Conservation (phyloP, 2,797 vertebrate species). For the Artibeus lituratus region DNA sequence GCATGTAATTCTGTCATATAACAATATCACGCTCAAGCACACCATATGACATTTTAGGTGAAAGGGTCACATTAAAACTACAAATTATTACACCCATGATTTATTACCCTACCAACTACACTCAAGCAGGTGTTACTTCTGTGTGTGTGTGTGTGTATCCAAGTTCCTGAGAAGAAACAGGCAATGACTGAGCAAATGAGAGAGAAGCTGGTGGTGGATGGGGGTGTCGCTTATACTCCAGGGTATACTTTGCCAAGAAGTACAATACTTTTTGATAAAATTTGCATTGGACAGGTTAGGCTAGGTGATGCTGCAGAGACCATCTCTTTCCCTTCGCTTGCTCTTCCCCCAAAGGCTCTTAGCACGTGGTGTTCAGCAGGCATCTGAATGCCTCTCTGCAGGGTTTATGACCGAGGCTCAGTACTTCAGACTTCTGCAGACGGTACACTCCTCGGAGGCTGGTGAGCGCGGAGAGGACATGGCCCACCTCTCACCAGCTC, state of each 20-base stretch:
- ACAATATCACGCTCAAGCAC: too few relatives aligned
- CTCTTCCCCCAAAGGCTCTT: background rate
- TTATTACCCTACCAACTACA: too few relatives aligned
- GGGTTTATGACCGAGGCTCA: background rate
- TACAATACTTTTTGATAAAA: background rate
- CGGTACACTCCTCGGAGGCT: background rate
- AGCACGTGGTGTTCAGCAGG: too few relatives aligned
- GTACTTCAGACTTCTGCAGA: background rate
- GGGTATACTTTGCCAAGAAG: background rate
- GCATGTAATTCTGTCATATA: too few relatives aligned
- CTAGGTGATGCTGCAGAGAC: background rate
- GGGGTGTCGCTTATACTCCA: background rate
- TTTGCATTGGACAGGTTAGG: background rate
- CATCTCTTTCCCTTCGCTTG: fast-evolving
- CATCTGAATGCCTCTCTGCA: background rate
- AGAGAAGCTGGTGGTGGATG: background rate
- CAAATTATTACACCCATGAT: too few relatives aligned
- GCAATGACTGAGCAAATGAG: background rate
- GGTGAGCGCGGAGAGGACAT: background rate
- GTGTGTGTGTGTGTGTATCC: background rate
- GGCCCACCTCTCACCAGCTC: background rate
- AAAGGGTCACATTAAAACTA: too few relatives aligned
- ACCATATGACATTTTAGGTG: too few relatives aligned
- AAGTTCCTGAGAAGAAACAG: background rate
- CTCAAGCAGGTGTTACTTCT: too few relatives aligned